phyloP scores from a whole-genome alignment of 1,140 invertebrate genomes.

The Phenacoccus solenopsis region DNA sequence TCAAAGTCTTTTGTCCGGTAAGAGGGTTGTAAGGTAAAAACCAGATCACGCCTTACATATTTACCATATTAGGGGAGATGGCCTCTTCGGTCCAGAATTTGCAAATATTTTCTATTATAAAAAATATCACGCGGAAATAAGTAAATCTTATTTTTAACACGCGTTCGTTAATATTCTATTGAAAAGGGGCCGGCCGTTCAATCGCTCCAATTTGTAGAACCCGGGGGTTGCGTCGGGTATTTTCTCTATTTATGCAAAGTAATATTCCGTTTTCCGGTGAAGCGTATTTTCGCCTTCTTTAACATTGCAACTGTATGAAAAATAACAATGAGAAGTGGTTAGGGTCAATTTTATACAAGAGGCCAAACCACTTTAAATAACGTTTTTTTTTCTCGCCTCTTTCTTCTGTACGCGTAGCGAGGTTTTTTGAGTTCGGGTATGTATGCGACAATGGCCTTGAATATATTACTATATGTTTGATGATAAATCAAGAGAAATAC shows the following conservation, averaged over 20 bases:
- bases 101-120: slow-evolving; percentile 1
- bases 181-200: neutral
- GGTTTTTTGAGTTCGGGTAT: neutral
- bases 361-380: slow-evolving; percentile 1
- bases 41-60: neutral
- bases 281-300: neutral
- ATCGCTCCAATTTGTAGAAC: neutral
- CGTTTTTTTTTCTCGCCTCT: neutral
- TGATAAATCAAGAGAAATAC: too few species aligned
- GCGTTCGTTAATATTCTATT: slow-evolving; percentile 2
- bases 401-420: neutral
- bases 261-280: neutral
- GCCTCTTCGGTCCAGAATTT: neutral
- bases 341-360: neutral
- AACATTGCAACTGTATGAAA: neutral
- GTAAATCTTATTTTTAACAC: slow-evolving; percentile 3
- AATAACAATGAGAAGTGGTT: neutral
- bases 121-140: neutral
- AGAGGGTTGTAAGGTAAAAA: neutral
- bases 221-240: neutral
- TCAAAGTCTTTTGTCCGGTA: neutral
- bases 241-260: neutral
- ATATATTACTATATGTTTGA: too few species aligned
- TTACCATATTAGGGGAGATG: too few species aligned
- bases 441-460: neutral